Evolutionary conservation across 1,140 invertebrate species (phyloP).

Genomic region (Drosophila pseudoananassae): DNA sequence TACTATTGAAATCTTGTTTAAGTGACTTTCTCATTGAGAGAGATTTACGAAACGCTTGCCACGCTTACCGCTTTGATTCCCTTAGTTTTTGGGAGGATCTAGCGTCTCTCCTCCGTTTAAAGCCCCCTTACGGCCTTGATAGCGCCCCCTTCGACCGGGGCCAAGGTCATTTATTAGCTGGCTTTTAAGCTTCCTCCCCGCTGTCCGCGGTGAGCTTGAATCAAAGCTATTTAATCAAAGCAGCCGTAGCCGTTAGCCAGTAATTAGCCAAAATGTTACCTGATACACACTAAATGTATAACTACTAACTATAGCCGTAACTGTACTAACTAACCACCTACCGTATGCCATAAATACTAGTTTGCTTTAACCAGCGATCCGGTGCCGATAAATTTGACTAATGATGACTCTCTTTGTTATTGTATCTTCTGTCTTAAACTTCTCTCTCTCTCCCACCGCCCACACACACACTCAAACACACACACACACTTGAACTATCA

Average conservation of each 20-base stretch:
- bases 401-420: conserved; percentile 82
- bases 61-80: conserved; percentile 43
- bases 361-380: conserved; percentile 75
- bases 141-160: conserved; percentile 24
- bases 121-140: conserved; percentile 6
- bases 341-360: conserved; percentile 60
- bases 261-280: conserved; percentile 9
- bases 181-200: conserved; percentile 15
- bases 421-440: conserved; percentile 83
- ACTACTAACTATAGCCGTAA: conserved; percentile 44
- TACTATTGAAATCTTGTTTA: conserved; percentile 3
- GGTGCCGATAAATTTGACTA: conserved; percentile 74
- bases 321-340: conserved; percentile 62
- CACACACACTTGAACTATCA: conserved; percentile 4
- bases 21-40: conserved; percentile 13
- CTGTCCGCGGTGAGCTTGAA: background rate
- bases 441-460: conserved; percentile 77
- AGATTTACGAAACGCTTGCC: conserved; percentile 26
- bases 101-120: background rate
- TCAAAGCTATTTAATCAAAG: conserved; percentile 2
- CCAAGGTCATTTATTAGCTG: conserved; percentile 6
- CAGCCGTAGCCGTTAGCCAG: conserved; percentile 12
- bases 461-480: conserved; percentile 46
- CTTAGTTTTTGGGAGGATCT: background rate
- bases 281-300: conserved; percentile 48